Percentiles rank a stretch among this genome's conserved stretches.
phyloP scores from a whole-genome alignment of 2,888 invertebrate species.

The Diadromus collaris region DNA sequence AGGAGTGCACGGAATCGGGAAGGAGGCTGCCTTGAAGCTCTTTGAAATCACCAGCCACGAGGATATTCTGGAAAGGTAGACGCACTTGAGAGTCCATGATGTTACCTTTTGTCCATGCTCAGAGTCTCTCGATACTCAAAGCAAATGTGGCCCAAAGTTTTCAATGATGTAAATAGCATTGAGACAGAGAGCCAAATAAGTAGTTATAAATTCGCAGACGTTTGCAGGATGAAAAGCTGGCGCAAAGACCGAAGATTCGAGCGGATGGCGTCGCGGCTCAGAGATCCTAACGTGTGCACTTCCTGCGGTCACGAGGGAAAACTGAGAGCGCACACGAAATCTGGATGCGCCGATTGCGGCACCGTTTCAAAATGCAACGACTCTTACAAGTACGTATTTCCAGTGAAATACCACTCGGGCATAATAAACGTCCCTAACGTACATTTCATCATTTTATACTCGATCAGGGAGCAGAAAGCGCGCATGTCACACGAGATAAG shows the following conservation, averaged over 20 bases:
- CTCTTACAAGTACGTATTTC: constrained; percentile 82
- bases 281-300: constrained; percentile 84
- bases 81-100: neutral
- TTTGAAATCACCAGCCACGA: constrained; percentile 84
- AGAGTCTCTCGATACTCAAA: neutral
- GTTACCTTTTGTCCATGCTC: neutral
- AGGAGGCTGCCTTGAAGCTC: constrained; percentile 88
- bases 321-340: constrained; percentile 82
- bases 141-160: neutral
- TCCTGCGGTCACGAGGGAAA: constrained; percentile 88
- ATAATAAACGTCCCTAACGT: too few relatives aligned
- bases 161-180: neutral
- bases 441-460: neutral
- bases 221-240: constrained; percentile 84
- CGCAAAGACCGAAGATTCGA: constrained; percentile 83
- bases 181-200: neutral
- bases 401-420: constrained; percentile 10
- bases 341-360: constrained; percentile 85
- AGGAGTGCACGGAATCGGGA: constrained; percentile 89
- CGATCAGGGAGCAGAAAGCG: constrained; percentile 84
- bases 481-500: constrained; percentile 86
- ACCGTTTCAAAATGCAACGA: constrained; percentile 84
- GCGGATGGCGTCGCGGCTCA: constrained; percentile 81
- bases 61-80: constrained; percentile 84
- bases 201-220: neutral